Conservation (phyloP, 1,140 invertebrate genomes). For the Drosophila prosaltans region DNA sequence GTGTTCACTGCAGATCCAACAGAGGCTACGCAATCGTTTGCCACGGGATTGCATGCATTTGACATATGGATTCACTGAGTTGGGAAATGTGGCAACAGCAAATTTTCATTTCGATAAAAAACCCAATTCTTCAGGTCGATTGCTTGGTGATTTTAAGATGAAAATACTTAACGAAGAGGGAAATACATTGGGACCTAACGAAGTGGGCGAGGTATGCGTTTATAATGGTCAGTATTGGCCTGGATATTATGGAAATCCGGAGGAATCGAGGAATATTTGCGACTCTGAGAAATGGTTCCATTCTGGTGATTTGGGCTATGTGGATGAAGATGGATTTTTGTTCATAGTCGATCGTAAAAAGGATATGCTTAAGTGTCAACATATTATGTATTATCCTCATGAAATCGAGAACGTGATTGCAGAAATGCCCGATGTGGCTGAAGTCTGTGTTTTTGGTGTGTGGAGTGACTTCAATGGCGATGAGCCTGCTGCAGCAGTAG, state of each 20-base stretch:
- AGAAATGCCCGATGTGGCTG: slow-evolving; percentile 30
- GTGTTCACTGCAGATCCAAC: not conserved
- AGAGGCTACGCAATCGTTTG: not conserved
- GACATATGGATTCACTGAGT: slow-evolving; percentile 22
- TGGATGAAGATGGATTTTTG: slow-evolving; percentile 84
- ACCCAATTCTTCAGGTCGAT: slow-evolving; percentile 31
- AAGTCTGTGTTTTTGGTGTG: slow-evolving; percentile 52
- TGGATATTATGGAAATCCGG: slow-evolving; percentile 47
- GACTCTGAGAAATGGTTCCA: slow-evolving; percentile 85
- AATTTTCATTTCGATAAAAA: slow-evolving; percentile 29
- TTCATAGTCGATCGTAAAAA: slow-evolving; percentile 86
- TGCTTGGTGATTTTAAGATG: slow-evolving; percentile 49
- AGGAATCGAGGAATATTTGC: slow-evolving; percentile 26
- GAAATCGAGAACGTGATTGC: slow-evolving; percentile 47
- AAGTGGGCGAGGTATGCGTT: slow-evolving; percentile 87
- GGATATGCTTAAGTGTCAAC: slow-evolving; percentile 84
- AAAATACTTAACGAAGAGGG: slow-evolving; percentile 84
- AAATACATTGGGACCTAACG: slow-evolving; percentile 84
- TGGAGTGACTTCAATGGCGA: slow-evolving; percentile 29
- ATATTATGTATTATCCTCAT: slow-evolving; percentile 55
- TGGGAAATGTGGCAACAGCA: not conserved
- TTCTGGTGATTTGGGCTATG: slow-evolving; percentile 86
- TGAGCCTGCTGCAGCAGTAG: slow-evolving; percentile 44
- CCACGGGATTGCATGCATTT: not conserved
- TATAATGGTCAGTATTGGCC: slow-evolving; percentile 20